Percentiles rank a stretch among this genome's conserved stretches.
Evolutionary conservation across 2,888 invertebrate genomes (phyloP).

Genomic region (Eurytoma adleriae): DNA sequence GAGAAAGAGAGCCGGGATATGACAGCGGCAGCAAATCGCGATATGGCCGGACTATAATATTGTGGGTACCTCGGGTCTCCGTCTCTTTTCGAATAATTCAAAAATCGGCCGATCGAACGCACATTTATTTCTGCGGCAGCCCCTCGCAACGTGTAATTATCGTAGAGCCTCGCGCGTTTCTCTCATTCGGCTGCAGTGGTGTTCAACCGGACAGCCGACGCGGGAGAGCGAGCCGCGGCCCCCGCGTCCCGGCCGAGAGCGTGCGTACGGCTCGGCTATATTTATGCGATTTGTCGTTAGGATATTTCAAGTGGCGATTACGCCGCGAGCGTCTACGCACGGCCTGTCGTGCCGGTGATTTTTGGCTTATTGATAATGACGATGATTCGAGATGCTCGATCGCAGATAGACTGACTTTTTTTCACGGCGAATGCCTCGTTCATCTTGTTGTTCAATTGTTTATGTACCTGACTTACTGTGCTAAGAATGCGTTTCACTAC

Average conservation of each 20-base stretch:
- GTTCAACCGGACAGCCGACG: slow-evolving; percentile 66
- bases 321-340: slow-evolving; percentile 6
- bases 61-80: slow-evolving; percentile 69
- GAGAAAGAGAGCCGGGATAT: slow-evolving; percentile 21
- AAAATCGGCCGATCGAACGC: slow-evolving; percentile 75
- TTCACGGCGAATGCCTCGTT: background rate
- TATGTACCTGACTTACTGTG: background rate
- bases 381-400: slow-evolving; percentile 4
- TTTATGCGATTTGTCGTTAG: slow-evolving; percentile 37
- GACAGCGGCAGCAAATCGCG: slow-evolving; percentile 65
- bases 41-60: slow-evolving; percentile 71
- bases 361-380: background rate
- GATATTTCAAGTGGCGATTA: slow-evolving; percentile 15
- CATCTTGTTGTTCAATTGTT: background rate
- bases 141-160: slow-evolving; percentile 74
- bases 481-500: too few species aligned
- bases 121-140: slow-evolving; percentile 69
- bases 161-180: slow-evolving; percentile 68
- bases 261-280: background rate
- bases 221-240: slow-evolving; percentile 27
- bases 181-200: slow-evolving; percentile 69
- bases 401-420: background rate
- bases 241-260: background rate
- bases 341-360: background rate
- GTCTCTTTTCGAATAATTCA: slow-evolving; percentile 77